Evolutionary conservation across 2,888 invertebrate genomes (phyloP), one percentile per base, ranked within the genome.

Genomic region (Apodemia zela): DNA sequence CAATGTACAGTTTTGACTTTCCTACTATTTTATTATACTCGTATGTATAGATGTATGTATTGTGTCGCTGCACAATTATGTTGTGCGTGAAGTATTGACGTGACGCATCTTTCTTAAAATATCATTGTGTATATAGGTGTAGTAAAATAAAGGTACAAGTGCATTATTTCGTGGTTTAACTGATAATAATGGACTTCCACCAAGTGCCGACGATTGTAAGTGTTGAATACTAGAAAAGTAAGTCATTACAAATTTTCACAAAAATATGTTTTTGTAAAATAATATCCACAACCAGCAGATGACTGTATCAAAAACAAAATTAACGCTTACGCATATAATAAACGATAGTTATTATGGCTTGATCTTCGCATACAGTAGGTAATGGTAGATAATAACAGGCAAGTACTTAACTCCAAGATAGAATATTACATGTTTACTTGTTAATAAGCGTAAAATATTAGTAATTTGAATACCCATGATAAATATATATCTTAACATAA

Each of bases 221-320:
- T n/a, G n/a, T n/a, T n/a, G n/a, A 38, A 38, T 11, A 38, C 13
- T 2, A 38, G 38, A 1, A n/a, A 42, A n/a, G 1, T 42, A 42
- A 42, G 15, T 42, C 5, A 15, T 42, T 15, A 15, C 13, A 42
- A 42, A 45, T 6, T 45, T 45, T 45, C 4, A 2, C 7, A n/a
- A 38, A 45, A 45, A 45, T 6, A n/a, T 66, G 49, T 62, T 18
- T 18, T 18, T 49, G 17, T 45, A 45, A 45, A 45, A 3, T n/a
- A 45, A 45, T n/a, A 45, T n/a, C n/a, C 45, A n/a, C 45, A 45
- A 45, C n/a, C 45, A n/a, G 3, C 45, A 45, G 45, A 45, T 45
- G 45, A 6, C 45, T 45, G 5, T 45, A 45, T 58, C 25, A 67
- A 65, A 51, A 57, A 29, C 29, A 57, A 57, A 57, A 57, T 57